Percentiles rank a stretch among this genome's conserved stretches.
Conservation (phyloP, 2,113 vertebrate genomes). For the Formicarius rufipectus region DNA sequence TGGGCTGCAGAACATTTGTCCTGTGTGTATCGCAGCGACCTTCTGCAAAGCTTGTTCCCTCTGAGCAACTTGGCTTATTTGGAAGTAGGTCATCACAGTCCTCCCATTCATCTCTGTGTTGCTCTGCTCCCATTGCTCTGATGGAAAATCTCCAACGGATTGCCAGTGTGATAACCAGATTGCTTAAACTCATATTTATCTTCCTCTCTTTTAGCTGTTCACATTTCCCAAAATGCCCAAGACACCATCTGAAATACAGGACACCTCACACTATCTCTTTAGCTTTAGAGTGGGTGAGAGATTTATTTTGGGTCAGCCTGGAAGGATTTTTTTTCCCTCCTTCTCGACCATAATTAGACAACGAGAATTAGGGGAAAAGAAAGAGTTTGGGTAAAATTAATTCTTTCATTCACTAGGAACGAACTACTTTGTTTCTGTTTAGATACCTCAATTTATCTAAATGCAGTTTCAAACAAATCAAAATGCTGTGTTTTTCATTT, state of each 20-base stretch:
- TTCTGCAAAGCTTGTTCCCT: neutral
- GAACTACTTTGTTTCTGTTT: neutral
- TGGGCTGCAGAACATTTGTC: neutral
- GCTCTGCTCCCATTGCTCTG: neutral
- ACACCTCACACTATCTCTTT: neutral
- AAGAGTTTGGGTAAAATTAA: neutral
- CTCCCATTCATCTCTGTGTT: neutral
- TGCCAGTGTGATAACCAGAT: neutral
- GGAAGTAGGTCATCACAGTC: neutral
- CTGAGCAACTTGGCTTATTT: neutral
- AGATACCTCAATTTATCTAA: neutral
- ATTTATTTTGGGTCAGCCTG: neutral
- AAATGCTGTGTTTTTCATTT: neutral
- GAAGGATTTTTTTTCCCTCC: neutral
- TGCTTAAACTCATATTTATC: neutral
- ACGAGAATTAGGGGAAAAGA: neutral
- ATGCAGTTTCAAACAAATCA: neutral
- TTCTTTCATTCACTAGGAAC: neutral
- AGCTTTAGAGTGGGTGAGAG: neutral
- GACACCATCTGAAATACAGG: neutral
- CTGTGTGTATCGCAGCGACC: neutral
- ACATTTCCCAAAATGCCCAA: neutral
- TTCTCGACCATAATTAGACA: neutral
- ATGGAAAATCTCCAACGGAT: neutral
- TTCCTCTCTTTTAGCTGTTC: neutral